phyloP scores from a whole-genome alignment of 1,140 invertebrate genomes.

The Drosophila parabipectinata region DNA sequence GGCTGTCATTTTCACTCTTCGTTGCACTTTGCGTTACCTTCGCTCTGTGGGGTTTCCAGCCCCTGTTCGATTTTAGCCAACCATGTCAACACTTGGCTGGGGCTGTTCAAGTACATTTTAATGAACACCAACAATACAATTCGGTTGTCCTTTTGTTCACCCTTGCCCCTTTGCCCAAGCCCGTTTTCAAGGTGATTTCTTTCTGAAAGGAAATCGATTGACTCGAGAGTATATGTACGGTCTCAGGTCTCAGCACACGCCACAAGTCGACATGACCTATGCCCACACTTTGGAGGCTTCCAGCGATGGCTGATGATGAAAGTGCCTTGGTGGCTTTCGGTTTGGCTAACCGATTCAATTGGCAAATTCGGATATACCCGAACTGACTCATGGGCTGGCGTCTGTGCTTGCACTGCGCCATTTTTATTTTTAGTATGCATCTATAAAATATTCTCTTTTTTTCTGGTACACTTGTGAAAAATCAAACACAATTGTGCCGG shows the following conservation, averaged over 20 bases:
- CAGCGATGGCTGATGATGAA: constrained; percentile 29
- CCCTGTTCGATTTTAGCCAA: neutral
- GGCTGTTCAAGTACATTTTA: constrained; percentile 58
- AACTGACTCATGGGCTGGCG: constrained; percentile 14
- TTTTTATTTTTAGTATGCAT: constrained; percentile 67
- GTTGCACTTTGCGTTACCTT: constrained; percentile 31
- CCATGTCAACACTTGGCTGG: constrained; percentile 29
- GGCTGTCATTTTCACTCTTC: constrained; percentile 34
- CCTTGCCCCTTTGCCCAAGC: constrained; percentile 9
- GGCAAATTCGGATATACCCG: constrained; percentile 19
- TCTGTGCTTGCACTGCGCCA: constrained; percentile 40
- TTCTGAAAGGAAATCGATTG: constrained; percentile 67
- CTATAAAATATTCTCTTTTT: constrained; percentile 53
- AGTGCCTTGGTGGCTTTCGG: constrained; percentile 16
- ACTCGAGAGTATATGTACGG: constrained; percentile 19
- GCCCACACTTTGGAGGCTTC: constrained; percentile 66
- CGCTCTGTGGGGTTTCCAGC: constrained; percentile 20
- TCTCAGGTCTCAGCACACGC: constrained; percentile 1
- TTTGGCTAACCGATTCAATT: constrained; percentile 7
- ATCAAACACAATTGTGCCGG: constrained; percentile 54
- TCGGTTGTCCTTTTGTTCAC: constrained; percentile 57
- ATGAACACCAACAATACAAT: constrained; percentile 58
- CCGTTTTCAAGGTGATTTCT: constrained; percentile 49
- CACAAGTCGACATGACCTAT: constrained; percentile 44
- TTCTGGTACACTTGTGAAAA: constrained; percentile 13